Conservation (phyloP, 2,888 invertebrate species). For the Callyntrura guangdongensis region DNA sequence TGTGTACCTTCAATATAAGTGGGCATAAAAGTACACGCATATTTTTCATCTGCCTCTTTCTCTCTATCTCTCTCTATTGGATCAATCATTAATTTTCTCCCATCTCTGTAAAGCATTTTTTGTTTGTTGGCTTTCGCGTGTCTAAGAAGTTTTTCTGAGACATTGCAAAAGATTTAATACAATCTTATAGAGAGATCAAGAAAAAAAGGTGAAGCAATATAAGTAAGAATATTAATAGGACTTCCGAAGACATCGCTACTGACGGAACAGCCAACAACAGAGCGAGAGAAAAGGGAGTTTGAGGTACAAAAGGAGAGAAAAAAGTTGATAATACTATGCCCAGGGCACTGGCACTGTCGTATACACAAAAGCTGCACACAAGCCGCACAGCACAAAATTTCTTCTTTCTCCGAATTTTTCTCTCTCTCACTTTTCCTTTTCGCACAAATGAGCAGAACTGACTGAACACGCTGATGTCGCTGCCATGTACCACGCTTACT, state of each 20-base stretch:
- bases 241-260: background rate
- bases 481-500: background rate
- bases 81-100: constrained; percentile 37
- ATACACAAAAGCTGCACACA: no score
- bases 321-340: constrained; percentile 1
- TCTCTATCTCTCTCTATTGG: background rate
- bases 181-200: background rate
- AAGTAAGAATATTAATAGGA: no score
- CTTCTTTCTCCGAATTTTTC: background rate
- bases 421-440: background rate
- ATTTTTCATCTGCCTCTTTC: no score
- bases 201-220: no score
- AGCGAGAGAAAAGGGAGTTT: background rate
- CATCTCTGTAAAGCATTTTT: constrained; percentile 3
- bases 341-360: background rate
- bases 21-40: no score
- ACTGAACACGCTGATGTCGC: constrained; percentile 10
- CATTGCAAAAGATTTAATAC: background rate
- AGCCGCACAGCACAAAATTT: background rate
- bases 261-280: background rate
- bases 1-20: no score
- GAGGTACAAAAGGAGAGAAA: constrained; percentile 1
- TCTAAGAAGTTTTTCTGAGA: background rate
- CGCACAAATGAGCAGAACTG: constrained; percentile 3
- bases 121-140: constrained; percentile 37